Percentiles rank a stretch among this genome's conserved stretches.
These are phyloP conservation scores for Takifugu flavidus DNA, from an alignment of 2,113 vertebrate genomes.

Conservation along the genomic window DNA sequence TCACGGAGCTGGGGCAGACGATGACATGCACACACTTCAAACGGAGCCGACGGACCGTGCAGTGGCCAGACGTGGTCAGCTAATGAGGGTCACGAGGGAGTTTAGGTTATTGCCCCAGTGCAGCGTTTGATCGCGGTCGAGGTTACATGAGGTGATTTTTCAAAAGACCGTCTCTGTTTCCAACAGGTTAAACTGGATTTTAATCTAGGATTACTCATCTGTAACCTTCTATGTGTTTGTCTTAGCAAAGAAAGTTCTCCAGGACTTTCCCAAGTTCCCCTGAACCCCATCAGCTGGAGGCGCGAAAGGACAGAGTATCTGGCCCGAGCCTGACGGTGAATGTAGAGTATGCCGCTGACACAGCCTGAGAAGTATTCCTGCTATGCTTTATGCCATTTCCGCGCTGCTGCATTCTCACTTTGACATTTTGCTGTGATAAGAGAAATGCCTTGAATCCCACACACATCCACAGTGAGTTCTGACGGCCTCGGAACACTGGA, in stretches of 20 bases:
- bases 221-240: background rate
- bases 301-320: slow-evolving; percentile 36
- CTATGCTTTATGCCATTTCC: slow-evolving; percentile 74
- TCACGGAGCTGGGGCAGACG: slow-evolving; percentile 47
- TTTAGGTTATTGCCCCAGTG: slow-evolving; percentile 39
- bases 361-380: slow-evolving; percentile 67
- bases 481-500: slow-evolving; percentile 32
- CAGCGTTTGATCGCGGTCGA: slow-evolving; percentile 20
- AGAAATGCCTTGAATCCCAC: slow-evolving; percentile 78
- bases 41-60: slow-evolving; percentile 41
- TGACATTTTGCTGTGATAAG: slow-evolving; percentile 76
- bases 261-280: background rate
- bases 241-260: background rate
- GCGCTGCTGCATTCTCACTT: slow-evolving; percentile 69
- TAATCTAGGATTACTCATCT: slow-evolving; percentile 22
- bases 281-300: slow-evolving; percentile 46
- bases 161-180: slow-evolving; percentile 36
- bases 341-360: slow-evolving; percentile 62
- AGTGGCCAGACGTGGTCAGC: slow-evolving; percentile 36
- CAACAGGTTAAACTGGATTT: slow-evolving; percentile 28
- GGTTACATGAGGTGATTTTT: too few relatives aligned
- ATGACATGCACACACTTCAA: slow-evolving; percentile 60
- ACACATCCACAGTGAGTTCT: slow-evolving; percentile 75
- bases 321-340: slow-evolving; percentile 51
- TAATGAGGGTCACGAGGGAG: slow-evolving; percentile 60